A percentile compares a stretch with the other conserved stretches of the same genome.
These are phyloP conservation scores for Paramuricea clavata DNA, from an alignment of 92 coral and sea anemone species.

Conservation along the genomic window DNA sequence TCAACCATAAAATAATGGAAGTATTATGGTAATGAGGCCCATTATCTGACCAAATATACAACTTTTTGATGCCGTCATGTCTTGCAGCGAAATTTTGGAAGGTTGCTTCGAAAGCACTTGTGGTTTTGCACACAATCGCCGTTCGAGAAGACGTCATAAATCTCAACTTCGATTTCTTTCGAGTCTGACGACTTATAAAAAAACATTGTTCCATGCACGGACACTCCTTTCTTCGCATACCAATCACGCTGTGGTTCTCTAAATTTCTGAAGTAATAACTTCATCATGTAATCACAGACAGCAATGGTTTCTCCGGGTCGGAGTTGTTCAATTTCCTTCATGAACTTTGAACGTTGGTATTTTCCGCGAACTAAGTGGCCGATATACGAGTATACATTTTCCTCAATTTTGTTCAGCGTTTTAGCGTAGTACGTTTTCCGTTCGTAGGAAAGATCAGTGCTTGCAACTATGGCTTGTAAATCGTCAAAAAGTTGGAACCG, in stretches of 20 bases:
- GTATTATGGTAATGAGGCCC: slow-evolving; percentile 61
- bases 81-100: slow-evolving; percentile 33
- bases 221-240: slow-evolving; percentile 55
- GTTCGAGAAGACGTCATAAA: slow-evolving; percentile 20
- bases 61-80: slow-evolving; percentile 22
- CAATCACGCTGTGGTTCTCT: slow-evolving; percentile 57
- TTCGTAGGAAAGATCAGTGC: not conserved
- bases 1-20: slow-evolving; percentile 49
- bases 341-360: slow-evolving; percentile 31
- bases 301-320: slow-evolving; percentile 56
- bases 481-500: slow-evolving; percentile 28
- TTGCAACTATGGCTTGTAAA: not conserved
- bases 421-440: not conserved
- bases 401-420: slow-evolving; percentile 8
- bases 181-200: slow-evolving; percentile 10
- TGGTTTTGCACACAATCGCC: slow-evolving; percentile 19
- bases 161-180: slow-evolving; percentile 4
- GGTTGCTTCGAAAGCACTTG: slow-evolving; percentile 55
- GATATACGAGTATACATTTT: slow-evolving; percentile 29
- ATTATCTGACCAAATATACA: slow-evolving; percentile 61
- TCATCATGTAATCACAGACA: slow-evolving; percentile 65
- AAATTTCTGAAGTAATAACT: slow-evolving; percentile 47
- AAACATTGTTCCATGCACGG: slow-evolving; percentile 55
- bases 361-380: slow-evolving; percentile 58
- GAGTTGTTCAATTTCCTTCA: slow-evolving; percentile 33